Conservation (phyloP, 2,888 invertebrate genomes). For the Phyto melanocephala region DNA sequence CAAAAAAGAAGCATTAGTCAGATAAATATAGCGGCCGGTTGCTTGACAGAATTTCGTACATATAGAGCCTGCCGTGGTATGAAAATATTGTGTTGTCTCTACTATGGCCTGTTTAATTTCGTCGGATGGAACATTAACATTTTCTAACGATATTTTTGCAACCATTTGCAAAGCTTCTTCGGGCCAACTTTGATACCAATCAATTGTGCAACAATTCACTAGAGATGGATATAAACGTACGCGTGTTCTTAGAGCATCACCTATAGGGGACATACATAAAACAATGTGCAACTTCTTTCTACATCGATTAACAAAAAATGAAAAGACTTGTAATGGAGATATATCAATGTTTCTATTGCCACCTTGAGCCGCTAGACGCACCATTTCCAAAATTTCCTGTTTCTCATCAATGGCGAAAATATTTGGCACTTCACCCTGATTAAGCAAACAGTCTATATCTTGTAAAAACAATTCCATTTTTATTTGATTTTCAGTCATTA, state of each 20-base stretch:
- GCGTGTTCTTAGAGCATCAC: slow-evolving; percentile 88
- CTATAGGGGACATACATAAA: slow-evolving; percentile 88
- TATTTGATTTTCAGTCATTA: slow-evolving; percentile 92
- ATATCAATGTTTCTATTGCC: slow-evolving; percentile 92
- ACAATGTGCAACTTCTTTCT: slow-evolving; percentile 90
- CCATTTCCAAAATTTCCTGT: slow-evolving; percentile 86
- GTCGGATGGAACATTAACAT: slow-evolving; percentile 82
- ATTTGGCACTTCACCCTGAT: slow-evolving; percentile 94
- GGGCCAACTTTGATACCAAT: slow-evolving; percentile 96
- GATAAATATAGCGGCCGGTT: slow-evolving; percentile 87
- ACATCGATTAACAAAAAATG: slow-evolving; percentile 89
- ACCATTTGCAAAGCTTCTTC: slow-evolving; percentile 90
- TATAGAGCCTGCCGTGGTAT: slow-evolving; percentile 85
- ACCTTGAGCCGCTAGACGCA: slow-evolving; percentile 86
- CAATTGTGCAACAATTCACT: slow-evolving; percentile 95
- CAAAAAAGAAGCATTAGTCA: slow-evolving; percentile 93
- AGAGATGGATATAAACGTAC: slow-evolving; percentile 93
- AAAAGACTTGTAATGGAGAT: slow-evolving; percentile 87
- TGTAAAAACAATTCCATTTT: slow-evolving; percentile 93
- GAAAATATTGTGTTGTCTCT: slow-evolving; percentile 92
- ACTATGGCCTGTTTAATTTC: slow-evolving; percentile 84
- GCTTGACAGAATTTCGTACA: slow-evolving; percentile 83
- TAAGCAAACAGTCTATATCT: slow-evolving; percentile 92
- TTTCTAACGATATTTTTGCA: slow-evolving; percentile 85
- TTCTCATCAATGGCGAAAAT: slow-evolving; percentile 92